Evolutionary conservation across 2,888 invertebrate species (phyloP).

Genomic region (Heliconius erato): DNA sequence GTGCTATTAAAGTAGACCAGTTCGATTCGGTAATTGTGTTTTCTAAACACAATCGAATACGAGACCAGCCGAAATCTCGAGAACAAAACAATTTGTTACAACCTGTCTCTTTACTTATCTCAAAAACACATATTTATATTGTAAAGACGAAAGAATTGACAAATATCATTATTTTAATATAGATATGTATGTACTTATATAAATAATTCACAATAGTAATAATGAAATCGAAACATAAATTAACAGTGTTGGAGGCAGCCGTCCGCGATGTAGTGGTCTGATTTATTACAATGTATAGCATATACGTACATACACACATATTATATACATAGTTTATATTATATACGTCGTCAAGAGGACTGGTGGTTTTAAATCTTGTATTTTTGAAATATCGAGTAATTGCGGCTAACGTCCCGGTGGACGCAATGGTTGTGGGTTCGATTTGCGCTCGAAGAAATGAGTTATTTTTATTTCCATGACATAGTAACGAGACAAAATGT

Average conservation of each 20-base stretch:
- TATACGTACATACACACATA: slow-evolving; percentile 51
- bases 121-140: not conserved
- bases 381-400: not conserved
- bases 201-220: slow-evolving; percentile 50
- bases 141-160: not conserved
- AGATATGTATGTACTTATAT: slow-evolving; percentile 41
- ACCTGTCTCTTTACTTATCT: not conserved
- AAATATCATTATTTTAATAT: slow-evolving; percentile 27
- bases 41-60: too few relatives aligned
- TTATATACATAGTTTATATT: too few relatives aligned
- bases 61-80: too few relatives aligned
- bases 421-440: too few relatives aligned
- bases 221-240: slow-evolving; percentile 52
- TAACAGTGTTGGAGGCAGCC: slow-evolving; percentile 54
- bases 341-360: not conserved
- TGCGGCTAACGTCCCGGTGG: not conserved
- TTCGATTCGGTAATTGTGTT: too few relatives aligned
- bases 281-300: slow-evolving; percentile 74
- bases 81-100: not conserved
- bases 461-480: not conserved
- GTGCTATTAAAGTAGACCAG: too few relatives aligned
- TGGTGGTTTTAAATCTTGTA: not conserved
- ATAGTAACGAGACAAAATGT: too few relatives aligned
- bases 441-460: not conserved
- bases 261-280: slow-evolving; percentile 54